Conservation (phyloP, 2,888 invertebrate species). For the Leptarthrus brevirostris region DNA sequence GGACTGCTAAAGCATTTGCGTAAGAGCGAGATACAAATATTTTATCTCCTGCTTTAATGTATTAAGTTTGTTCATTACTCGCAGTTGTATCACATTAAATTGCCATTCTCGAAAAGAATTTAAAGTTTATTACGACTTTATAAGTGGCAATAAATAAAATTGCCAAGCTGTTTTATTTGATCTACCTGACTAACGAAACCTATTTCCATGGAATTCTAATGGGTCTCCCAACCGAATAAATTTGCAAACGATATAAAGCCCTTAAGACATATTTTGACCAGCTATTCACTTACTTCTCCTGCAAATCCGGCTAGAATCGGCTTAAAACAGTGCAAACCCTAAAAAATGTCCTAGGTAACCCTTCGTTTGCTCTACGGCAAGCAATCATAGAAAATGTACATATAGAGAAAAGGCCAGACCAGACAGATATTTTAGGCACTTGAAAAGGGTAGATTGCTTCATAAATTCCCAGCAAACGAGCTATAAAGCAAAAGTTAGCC, state of each 20-base stretch:
- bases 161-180: too few species aligned
- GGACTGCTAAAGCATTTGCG: too few species aligned
- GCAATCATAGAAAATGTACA: slow-evolving; percentile 20
- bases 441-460: slow-evolving; percentile 15
- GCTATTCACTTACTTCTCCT: slow-evolving; percentile 2
- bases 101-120: too few species aligned
- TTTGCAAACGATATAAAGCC: slow-evolving; percentile 12
- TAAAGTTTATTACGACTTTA: too few species aligned
- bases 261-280: slow-evolving; percentile 3
- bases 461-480: slow-evolving; percentile 24
- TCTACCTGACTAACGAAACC: too few species aligned
- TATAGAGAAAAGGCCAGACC: background rate
- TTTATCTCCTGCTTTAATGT: too few species aligned
- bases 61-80: too few species aligned
- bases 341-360: slow-evolving; percentile 1
- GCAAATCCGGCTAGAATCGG: slow-evolving; percentile 32
- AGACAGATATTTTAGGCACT: slow-evolving; percentile 2
- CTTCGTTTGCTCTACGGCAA: slow-evolving; percentile 1
- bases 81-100: too few species aligned
- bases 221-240: slow-evolving; percentile 11
- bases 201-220: too few species aligned
- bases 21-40: too few species aligned
- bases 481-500: background rate
- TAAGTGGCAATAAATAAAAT: too few species aligned
- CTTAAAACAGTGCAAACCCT: slow-evolving; percentile 15